Evolutionary conservation across 2,113 vertebrate species (phyloP).

Genomic region (Mohoua ochrocephala): DNA sequence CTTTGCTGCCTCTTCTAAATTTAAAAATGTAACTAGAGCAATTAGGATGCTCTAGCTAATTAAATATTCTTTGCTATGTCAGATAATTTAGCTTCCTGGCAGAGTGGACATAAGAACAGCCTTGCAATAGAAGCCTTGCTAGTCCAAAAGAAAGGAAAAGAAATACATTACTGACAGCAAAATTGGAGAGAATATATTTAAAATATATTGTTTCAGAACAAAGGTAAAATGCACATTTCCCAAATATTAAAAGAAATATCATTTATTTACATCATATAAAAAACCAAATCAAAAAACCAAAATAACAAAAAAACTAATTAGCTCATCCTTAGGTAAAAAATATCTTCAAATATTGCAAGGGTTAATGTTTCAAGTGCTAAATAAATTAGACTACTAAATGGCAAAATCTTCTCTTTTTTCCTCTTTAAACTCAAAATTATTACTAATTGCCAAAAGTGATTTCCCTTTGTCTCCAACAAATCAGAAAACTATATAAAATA

Average conservation of each 20-base stretch:
- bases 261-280: not conserved
- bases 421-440: not conserved
- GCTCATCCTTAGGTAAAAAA: not conserved
- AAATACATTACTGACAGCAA: not conserved
- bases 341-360: not conserved
- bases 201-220: not conserved
- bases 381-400: not conserved
- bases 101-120: not conserved
- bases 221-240: not conserved
- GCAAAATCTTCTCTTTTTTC: not conserved
- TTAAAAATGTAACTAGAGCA: not conserved
- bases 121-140: not conserved
- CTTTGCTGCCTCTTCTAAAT: not conserved
- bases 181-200: not conserved
- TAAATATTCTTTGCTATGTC: not conserved
- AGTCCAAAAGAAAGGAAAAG: not conserved
- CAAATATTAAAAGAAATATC: not conserved
- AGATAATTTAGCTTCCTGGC: not conserved
- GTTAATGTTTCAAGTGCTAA: not conserved
- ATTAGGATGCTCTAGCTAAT: not conserved
- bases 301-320: not conserved
- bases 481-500: not conserved
- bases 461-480: not conserved
- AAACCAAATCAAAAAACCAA: not conserved
- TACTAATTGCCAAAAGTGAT: not conserved